Percentiles rank a stretch among this genome's conserved stretches.
Evolutionary conservation across 1,140 invertebrate species (phyloP).

Genomic region (Tetragnatha versicolor): DNA sequence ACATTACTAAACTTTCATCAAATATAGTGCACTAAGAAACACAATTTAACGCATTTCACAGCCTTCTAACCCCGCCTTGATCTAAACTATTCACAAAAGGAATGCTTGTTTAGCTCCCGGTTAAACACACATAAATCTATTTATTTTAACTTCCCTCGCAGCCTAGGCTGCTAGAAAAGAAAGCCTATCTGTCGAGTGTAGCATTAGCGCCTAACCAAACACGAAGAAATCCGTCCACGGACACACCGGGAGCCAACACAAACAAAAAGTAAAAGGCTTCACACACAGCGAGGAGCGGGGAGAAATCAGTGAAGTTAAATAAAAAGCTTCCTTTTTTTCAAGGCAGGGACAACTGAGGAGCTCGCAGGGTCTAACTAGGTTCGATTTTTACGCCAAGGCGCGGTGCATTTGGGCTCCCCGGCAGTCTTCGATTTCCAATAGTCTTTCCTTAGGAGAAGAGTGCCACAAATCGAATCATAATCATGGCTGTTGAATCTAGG

Average conservation of each 20-base stretch:
- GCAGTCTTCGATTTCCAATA: slow-evolving; percentile 40
- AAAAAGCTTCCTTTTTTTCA: slow-evolving; percentile 22
- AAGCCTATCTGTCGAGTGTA: too few relatives aligned
- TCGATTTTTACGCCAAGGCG: slow-evolving; percentile 38
- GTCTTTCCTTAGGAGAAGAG: slow-evolving; percentile 13
- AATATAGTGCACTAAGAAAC: too few relatives aligned
- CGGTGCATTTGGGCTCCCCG: slow-evolving; percentile 13
- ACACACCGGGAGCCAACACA: background rate
- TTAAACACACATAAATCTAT: too few relatives aligned
- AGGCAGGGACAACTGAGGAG: slow-evolving; percentile 16
- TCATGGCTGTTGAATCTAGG: slow-evolving; percentile 38
- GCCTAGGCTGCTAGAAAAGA: too few relatives aligned
- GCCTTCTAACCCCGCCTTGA: too few relatives aligned
- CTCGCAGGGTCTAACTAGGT: slow-evolving; percentile 17
- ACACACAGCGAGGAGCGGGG: background rate
- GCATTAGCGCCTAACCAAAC: too few relatives aligned
- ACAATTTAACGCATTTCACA: too few relatives aligned
- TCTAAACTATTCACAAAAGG: too few relatives aligned
- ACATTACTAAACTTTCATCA: too few relatives aligned
- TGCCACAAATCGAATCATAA: slow-evolving; percentile 42
- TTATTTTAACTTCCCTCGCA: too few relatives aligned
- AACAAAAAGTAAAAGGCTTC: slow-evolving; percentile 1
- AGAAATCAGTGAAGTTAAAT: slow-evolving; percentile 25
- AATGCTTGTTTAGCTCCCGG: too few relatives aligned
- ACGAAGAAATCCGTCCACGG: too few relatives aligned